phyloP scores from a whole-genome alignment of 2,888 invertebrate genomes.

The Omphaloscelis lunosa region DNA sequence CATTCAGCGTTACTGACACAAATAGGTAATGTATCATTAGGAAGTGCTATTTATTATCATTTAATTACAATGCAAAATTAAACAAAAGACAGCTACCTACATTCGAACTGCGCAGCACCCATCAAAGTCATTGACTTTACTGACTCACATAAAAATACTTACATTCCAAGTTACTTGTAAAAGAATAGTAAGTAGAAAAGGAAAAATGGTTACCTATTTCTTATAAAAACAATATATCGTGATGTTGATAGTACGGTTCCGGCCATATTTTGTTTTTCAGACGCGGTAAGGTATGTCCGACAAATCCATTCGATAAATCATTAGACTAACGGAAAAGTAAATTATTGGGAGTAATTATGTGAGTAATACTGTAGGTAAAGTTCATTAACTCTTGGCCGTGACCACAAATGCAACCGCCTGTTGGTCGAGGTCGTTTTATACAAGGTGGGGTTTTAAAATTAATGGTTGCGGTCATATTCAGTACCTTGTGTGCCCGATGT shows the following conservation, averaged over 20 bases:
- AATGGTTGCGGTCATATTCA: not conserved
- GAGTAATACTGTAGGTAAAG: slow-evolving; percentile 11
- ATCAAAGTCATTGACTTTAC: too few relatives aligned
- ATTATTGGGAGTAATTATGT: slow-evolving; percentile 37
- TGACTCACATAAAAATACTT: too few relatives aligned
- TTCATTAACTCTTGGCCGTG: slow-evolving; percentile 38
- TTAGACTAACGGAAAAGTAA: slow-evolving; percentile 24
- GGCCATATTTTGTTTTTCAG: slow-evolving; percentile 28
- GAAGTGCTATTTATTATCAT: too few relatives aligned
- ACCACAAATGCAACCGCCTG: slow-evolving; percentile 13
- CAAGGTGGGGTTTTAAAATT: not conserved
- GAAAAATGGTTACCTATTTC: too few relatives aligned
- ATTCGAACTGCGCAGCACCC: too few relatives aligned
- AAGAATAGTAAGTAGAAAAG: too few relatives aligned
- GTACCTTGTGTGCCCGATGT: not conserved
- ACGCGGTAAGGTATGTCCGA: slow-evolving; percentile 18
- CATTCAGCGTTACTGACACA: too few relatives aligned
- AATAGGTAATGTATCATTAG: too few relatives aligned
- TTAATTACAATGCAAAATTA: too few relatives aligned
- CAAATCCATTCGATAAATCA: slow-evolving; percentile 35
- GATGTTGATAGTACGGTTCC: slow-evolving; percentile 14
- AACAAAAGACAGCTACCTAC: too few relatives aligned
- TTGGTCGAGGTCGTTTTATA: slow-evolving; percentile 7
- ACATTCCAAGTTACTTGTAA: too few relatives aligned
- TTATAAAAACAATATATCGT: slow-evolving; percentile 34